phyloP scores from a whole-genome alignment of 2,888 invertebrate genomes.

The Euplexia lucipara region DNA sequence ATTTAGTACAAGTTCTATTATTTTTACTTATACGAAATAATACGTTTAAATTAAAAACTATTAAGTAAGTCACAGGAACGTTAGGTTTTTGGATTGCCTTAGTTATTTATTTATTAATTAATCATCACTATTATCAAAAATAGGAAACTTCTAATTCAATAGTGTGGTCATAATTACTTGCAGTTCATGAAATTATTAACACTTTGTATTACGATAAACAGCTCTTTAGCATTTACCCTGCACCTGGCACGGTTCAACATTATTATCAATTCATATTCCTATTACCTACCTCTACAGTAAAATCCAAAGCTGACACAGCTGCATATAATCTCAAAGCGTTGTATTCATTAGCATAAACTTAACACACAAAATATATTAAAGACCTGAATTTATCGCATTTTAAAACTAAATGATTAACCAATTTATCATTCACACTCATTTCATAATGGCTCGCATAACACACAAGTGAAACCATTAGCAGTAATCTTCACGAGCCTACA shows the following conservation, averaged over 20 bases:
- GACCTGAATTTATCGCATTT: constrained; percentile 18
- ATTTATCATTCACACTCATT: constrained; percentile 27
- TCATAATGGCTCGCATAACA: constrained; percentile 1
- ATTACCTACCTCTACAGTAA: neutral
- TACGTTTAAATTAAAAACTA: no score
- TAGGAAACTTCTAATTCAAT: no score
- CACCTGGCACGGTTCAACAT: no score
- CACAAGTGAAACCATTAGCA: constrained; percentile 10
- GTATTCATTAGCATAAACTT: neutral
- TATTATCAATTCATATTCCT: neutral
- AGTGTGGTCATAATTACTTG: no score
- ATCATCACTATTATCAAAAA: no score
- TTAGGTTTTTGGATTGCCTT: no score
- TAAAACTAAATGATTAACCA: constrained; percentile 34
- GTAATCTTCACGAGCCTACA: constrained; percentile 24
- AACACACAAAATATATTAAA: constrained; percentile 3
- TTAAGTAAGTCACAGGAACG: no score
- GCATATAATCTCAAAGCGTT: neutral
- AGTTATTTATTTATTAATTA: no score
- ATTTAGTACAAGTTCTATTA: no score
- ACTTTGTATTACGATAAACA: no score
- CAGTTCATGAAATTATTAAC: no score
- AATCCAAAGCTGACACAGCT: neutral
- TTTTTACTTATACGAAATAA: no score
- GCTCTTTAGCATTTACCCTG: neutral